Percentiles rank a stretch among this genome's conserved stretches.
These are phyloP conservation scores for Hydraecia micacea DNA, from an alignment of 2,888 invertebrate genomes.

Conservation along the genomic window DNA sequence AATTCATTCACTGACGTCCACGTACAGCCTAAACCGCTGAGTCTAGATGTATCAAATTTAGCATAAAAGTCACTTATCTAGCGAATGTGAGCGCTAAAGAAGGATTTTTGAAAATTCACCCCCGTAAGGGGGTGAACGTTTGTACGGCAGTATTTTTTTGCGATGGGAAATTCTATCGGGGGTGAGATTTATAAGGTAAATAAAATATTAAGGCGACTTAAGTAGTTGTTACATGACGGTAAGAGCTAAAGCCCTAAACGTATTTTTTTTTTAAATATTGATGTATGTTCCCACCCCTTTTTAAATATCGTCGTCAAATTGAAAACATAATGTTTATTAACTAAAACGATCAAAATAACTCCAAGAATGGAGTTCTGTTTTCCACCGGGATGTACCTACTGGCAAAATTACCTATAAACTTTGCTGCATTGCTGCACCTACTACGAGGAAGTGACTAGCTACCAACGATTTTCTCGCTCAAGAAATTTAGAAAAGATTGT, in stretches of 20 bases:
- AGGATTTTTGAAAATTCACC: neutral
- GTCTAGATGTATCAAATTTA: neutral
- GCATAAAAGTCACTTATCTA: neutral
- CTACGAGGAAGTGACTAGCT: neutral
- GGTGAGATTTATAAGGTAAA: neutral
- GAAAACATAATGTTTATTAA: slow-evolving; percentile 1
- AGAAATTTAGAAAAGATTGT: neutral
- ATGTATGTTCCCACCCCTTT: neutral
- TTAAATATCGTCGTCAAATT: neutral
- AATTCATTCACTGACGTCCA: neutral
- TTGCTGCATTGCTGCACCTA: slow-evolving; percentile 5
- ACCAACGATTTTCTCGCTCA: neutral
- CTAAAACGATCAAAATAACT: neutral
- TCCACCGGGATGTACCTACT: neutral
- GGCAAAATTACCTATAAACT: slow-evolving; percentile 23
- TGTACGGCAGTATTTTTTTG: neutral
- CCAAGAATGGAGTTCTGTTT: neutral
- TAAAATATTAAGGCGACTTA: neutral
- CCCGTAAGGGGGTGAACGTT: neutral
- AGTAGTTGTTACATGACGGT: neutral
- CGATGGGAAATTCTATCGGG: neutral
- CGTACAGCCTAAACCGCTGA: neutral
- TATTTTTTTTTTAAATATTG: neutral
- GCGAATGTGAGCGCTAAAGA: neutral
- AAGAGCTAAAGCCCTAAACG: neutral